Base-by-base conservation (phyloP, 2,888 invertebrate species). In the Pardosa pseudoannulata region DNA sequence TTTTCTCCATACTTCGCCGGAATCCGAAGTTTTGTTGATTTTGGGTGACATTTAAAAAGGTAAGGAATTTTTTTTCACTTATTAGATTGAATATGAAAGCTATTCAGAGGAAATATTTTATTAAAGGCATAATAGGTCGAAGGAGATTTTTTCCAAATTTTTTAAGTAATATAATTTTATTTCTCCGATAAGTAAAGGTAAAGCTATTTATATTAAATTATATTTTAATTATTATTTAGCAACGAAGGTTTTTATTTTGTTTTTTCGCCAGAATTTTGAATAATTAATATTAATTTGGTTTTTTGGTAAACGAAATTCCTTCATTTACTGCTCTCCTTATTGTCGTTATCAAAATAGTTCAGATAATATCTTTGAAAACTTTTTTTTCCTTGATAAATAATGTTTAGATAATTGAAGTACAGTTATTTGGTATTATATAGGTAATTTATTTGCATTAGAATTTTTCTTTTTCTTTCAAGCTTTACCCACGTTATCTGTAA, bases 11-110 rank as follows among this genome's bases (percentile, higher is more conserved):
- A 11, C 11, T 64, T 46, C 32, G 29, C 65, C 29, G 39, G 41
- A 65, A 67, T 74, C 27, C 68, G 41, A 64, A 62, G 39, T 75
- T 70, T 81, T 82, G 81, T 70, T 75, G 75, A 70, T 82, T 41
- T 70, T 70, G 29, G 56, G 27, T 79, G 73, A 39, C 67, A 74
- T 74, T 73, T 73, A 74, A 74, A 79, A 80, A 74, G 67, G 46
- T 29, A 36, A 73, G 36, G 13, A 23, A 23, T 46, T 73, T 62
- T 39, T n/a, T n/a, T 70, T 67, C 64, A 73, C 56, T 56, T 56
- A 56, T 56, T 56, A 56, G 19, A 56, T 56, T 56, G 56, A 56
- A 56, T 56, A 56, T 56, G 56, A 56, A 56, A 23, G 56, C 56
- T 56, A 56, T 56, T 56, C 56, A 56, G 19, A 23, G 56, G 23